These are phyloP conservation scores for Microctonus brassicae DNA, from an alignment of 2,888 invertebrate species.

Conservation along the genomic window DNA sequence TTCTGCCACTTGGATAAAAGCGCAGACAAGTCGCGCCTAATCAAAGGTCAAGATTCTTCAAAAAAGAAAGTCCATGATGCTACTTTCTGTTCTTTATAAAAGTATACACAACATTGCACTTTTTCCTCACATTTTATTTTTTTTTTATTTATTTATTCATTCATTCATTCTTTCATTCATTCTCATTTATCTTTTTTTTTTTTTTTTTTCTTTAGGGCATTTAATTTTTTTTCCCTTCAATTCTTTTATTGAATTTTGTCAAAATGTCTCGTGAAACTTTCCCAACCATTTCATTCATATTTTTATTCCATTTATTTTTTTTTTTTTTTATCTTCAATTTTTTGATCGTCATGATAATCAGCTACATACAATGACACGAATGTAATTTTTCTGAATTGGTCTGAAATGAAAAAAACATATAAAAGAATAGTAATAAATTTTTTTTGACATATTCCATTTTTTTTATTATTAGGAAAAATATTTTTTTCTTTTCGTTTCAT, in stretches of 20 bases:
- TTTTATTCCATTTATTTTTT: background rate
- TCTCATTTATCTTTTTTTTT: background rate
- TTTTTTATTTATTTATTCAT: too few species aligned
- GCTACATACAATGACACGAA: too few species aligned
- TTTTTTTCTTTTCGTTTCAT: too few species aligned
- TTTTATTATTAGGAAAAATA: too few species aligned
- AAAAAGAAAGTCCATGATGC: slow-evolving; percentile 37
- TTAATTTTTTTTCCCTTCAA: background rate
- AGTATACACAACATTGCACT: background rate
- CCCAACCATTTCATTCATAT: background rate
- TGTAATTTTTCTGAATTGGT: too few species aligned
- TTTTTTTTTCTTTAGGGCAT: background rate
- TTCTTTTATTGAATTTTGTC: background rate
- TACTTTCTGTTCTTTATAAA: slow-evolving; percentile 42
- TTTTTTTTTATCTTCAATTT: background rate
- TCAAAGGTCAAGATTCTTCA: slow-evolving; percentile 41
- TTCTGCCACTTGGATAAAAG: background rate
- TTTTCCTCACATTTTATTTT: background rate
- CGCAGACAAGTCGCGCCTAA: slow-evolving; percentile 13
- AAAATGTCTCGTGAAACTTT: background rate
- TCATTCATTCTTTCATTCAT: slow-evolving; percentile 24
- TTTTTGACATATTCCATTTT: too few species aligned
- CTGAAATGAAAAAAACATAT: too few species aligned
- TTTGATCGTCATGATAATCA: background rate
- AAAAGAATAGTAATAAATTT: too few species aligned